phyloP scores from a whole-genome alignment of 2,113 vertebrate species.

The Clupea harengus region DNA sequence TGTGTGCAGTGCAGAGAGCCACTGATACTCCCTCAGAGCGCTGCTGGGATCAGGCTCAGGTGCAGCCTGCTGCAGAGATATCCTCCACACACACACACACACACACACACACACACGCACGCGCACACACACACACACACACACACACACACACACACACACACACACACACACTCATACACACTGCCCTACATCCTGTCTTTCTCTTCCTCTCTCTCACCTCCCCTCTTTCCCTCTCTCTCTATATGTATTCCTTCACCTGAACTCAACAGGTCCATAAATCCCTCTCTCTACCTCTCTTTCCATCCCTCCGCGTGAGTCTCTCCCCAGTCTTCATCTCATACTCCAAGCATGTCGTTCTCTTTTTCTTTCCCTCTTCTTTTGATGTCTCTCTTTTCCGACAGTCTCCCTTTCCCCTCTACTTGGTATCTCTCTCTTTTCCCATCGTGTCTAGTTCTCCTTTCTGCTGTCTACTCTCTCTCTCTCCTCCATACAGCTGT shows the following conservation, averaged over 20 bases:
- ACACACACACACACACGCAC: background rate
- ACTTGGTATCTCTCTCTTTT: background rate
- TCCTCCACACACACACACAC: background rate
- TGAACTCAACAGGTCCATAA: background rate
- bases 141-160: background rate
- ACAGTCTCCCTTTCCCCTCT: background rate
- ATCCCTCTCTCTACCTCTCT: background rate
- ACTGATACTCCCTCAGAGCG: slow-evolving; percentile 6
- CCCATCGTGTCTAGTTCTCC: slow-evolving; percentile 20
- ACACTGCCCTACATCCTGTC: background rate
- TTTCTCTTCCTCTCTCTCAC: background rate
- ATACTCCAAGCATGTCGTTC: background rate
- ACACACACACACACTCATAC: background rate
- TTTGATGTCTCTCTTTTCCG: background rate
- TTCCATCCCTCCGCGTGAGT: background rate
- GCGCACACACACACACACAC: background rate
- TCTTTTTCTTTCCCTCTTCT: background rate
- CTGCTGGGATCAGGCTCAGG: background rate
- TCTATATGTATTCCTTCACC: slow-evolving; percentile 3
- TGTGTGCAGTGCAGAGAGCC: background rate
- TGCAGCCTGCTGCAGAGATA: background rate
- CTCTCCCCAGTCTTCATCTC: background rate
- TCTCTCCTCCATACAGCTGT: background rate
- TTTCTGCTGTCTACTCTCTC: background rate
- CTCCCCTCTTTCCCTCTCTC: too few relatives aligned